These are phyloP conservation scores for Chrysopa pallens DNA, from an alignment of 1,140 invertebrate genomes.

Conservation along the genomic window DNA sequence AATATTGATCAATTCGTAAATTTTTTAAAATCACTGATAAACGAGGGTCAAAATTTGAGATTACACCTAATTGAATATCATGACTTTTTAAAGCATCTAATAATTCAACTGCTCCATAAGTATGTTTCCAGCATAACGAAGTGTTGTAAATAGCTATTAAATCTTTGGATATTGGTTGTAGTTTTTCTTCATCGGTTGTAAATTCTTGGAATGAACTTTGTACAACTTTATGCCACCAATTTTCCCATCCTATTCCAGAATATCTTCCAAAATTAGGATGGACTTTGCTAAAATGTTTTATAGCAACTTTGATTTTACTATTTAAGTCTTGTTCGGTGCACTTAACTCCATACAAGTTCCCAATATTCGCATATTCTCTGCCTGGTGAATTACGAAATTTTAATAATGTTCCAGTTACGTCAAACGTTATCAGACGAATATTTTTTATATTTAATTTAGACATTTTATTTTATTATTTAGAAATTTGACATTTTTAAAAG, in stretches of 20 bases:
- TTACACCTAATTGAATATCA: slow-evolving; percentile 44
- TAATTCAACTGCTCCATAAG: slow-evolving; percentile 40
- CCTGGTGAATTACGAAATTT: slow-evolving; percentile 48
- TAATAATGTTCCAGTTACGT: slow-evolving; percentile 70
- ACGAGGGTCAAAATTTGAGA: slow-evolving; percentile 79
- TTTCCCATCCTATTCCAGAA: slow-evolving; percentile 46
- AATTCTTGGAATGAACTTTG: slow-evolving; percentile 38
- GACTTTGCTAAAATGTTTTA: slow-evolving; percentile 34
- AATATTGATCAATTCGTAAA: slow-evolving; percentile 42
- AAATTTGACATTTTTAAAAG: too few species aligned
- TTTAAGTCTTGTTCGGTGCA: slow-evolving; percentile 36
- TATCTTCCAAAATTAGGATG: slow-evolving; percentile 67
- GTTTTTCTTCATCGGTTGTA: slow-evolving; percentile 21
- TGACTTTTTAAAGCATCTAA: slow-evolving; percentile 33
- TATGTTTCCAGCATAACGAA: slow-evolving; percentile 46
- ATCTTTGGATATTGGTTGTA: slow-evolving; percentile 35
- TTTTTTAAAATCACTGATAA: slow-evolving; percentile 45
- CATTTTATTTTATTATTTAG: too few species aligned
- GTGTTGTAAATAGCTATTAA: slow-evolving; percentile 50
- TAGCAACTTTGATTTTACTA: slow-evolving; percentile 41
- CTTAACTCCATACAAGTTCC: slow-evolving; percentile 42
- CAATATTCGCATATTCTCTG: slow-evolving; percentile 52
- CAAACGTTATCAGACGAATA: slow-evolving; percentile 57
- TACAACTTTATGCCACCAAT: slow-evolving; percentile 66
- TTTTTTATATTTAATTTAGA: too few species aligned